These are phyloP conservation scores for Nylanderia fulva DNA, from an alignment of 1,140 invertebrate genomes.

Conservation along the genomic window DNA sequence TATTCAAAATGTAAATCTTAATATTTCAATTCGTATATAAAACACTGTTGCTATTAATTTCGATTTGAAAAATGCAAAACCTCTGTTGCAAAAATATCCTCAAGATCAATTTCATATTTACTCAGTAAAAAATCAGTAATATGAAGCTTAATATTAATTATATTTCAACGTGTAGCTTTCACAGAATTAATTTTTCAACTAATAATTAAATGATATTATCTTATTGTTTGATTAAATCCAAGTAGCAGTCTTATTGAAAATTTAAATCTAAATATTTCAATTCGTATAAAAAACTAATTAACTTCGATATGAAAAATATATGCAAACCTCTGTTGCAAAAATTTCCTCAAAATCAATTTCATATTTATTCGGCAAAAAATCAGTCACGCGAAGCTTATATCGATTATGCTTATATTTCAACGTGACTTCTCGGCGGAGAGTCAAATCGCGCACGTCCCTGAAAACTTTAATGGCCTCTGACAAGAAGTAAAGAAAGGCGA, in stretches of 20 bases:
- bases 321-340: too few species aligned
- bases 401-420: neutral
- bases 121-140: neutral
- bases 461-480: conserved; percentile 66
- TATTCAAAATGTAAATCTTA: neutral
- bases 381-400: neutral
- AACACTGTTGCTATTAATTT: neutral
- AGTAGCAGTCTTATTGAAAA: neutral
- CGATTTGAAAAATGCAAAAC: too few species aligned
- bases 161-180: neutral
- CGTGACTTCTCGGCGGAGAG: neutral
- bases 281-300: neutral
- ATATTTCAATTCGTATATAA: neutral
- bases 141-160: neutral
- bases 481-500: conserved; percentile 65
- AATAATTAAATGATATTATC: neutral
- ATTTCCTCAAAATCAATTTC: neutral
- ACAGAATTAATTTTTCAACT: neutral
- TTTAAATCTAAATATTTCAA: neutral
- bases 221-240: neutral
- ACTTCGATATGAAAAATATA: neutral
- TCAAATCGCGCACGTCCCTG: conserved; percentile 52
- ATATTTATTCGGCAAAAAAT: neutral
- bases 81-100: too few species aligned
- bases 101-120: neutral